Evolutionary conservation across 2,113 vertebrate genomes (phyloP).

Genomic region (Tetrax tetrax): DNA sequence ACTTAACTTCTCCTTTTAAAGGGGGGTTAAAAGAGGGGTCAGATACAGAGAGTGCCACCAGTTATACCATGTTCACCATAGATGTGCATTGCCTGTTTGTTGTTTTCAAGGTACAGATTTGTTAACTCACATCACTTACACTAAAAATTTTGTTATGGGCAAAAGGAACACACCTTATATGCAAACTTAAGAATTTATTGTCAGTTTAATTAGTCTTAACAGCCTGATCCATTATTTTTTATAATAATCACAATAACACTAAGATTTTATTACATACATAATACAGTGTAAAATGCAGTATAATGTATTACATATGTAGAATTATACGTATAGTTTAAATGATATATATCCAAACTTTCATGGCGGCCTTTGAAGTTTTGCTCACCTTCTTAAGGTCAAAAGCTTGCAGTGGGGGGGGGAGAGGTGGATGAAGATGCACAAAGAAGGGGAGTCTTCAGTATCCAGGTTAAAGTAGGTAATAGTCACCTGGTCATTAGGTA

Average conservation of each 20-base stretch:
- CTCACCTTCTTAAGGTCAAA: not conserved
- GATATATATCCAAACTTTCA: not conserved
- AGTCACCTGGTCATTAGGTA: not conserved
- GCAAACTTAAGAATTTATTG: not conserved
- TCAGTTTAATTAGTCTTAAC: not conserved
- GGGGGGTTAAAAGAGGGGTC: not conserved
- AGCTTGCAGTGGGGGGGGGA: rapidly evolving
- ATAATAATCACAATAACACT: not conserved
- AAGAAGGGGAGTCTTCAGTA: not conserved
- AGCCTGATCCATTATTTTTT: not conserved
- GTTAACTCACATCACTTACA: not conserved
- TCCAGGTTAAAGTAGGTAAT: not conserved
- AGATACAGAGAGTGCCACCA: not conserved
- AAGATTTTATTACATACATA: not conserved
- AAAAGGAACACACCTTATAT: not conserved
- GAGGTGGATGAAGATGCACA: rapidly evolving
- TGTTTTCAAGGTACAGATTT: not conserved
- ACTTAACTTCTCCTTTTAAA: not conserved
- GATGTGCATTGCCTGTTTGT: not conserved
- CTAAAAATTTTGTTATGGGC: not conserved
- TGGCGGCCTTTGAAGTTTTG: not conserved
- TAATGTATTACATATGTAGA: not conserved
- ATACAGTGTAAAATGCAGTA: not conserved
- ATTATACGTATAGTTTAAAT: not conserved
- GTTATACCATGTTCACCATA: not conserved